These are phyloP conservation scores for Herminia tarsipennalis DNA, from an alignment of 2,888 invertebrate genomes.

Conservation along the genomic window DNA sequence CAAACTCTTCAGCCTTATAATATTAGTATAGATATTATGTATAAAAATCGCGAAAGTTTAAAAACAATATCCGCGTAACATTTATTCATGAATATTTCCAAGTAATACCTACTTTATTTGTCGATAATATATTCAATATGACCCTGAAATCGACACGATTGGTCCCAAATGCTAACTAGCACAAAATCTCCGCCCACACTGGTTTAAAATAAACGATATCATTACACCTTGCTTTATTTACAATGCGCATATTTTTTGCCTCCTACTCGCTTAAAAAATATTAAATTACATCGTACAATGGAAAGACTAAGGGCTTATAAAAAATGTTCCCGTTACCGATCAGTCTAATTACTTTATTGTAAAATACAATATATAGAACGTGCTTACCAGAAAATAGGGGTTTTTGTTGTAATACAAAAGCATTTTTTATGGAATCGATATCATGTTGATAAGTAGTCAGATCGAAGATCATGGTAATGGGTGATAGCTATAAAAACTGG, in stretches of 20 bases:
- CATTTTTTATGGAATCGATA: slow-evolving; percentile 73
- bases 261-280: slow-evolving; percentile 77
- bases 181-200: background rate
- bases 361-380: slow-evolving; percentile 73
- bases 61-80: too few species aligned
- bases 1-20: too few species aligned
- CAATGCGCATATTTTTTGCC: slow-evolving; percentile 64
- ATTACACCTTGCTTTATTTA: slow-evolving; percentile 56
- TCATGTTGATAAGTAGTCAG: slow-evolving; percentile 68
- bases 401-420: slow-evolving; percentile 76
- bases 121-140: slow-evolving; percentile 1
- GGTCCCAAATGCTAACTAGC: background rate
- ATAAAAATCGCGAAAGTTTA: too few species aligned
- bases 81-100: too few species aligned
- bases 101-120: too few species aligned
- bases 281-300: slow-evolving; percentile 80
- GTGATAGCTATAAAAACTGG: slow-evolving; percentile 27
- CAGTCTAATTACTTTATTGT: slow-evolving; percentile 83
- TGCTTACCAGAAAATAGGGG: slow-evolving; percentile 76
- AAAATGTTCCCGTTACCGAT: slow-evolving; percentile 77
- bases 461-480: slow-evolving; percentile 52
- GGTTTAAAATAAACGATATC: slow-evolving; percentile 30
- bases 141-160: background rate
- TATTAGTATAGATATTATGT: too few species aligned
- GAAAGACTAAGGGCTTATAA: slow-evolving; percentile 64